phyloP scores from a whole-genome alignment of 92 coral and sea anemone species.

The Heteractis magnifica region DNA sequence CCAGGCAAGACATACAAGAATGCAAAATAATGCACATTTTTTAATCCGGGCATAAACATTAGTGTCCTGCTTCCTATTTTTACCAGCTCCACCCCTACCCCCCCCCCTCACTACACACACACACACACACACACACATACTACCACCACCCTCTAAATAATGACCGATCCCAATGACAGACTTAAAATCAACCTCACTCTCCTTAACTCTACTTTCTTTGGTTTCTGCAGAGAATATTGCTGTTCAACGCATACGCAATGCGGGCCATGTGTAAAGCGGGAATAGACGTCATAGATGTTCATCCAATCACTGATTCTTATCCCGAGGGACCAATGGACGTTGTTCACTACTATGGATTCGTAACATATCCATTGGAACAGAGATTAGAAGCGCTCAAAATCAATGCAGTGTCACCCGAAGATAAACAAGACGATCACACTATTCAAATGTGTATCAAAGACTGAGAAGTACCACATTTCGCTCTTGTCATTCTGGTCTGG shows the following conservation, averaged over 20 bases:
- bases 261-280: constrained; percentile 56
- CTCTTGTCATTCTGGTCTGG: not conserved
- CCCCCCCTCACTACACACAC: too few relatives aligned
- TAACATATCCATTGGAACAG: constrained; percentile 36
- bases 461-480: not conserved
- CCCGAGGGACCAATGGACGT: constrained; percentile 61
- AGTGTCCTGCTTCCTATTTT: too few relatives aligned
- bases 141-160: too few relatives aligned
- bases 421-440: not conserved
- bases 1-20: too few relatives aligned
- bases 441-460: not conserved
- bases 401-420: not conserved
- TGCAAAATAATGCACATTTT: too few relatives aligned
- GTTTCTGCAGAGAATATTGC: constrained; percentile 36
- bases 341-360: constrained; percentile 55
- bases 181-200: not conserved
- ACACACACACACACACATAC: too few relatives aligned
- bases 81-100: too few relatives aligned
- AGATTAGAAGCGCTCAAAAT: constrained; percentile 29
- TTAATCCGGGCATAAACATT: too few relatives aligned
- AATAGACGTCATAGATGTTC: constrained; percentile 46
- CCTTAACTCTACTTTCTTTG: not conserved
- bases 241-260: constrained; percentile 58
- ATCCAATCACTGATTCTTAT: constrained; percentile 61
- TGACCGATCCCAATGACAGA: too few relatives aligned